These are phyloP conservation scores for Coranthus polyacanthus DNA, from an alignment of 2,797 vertebrate species.

Conservation along the genomic window DNA sequence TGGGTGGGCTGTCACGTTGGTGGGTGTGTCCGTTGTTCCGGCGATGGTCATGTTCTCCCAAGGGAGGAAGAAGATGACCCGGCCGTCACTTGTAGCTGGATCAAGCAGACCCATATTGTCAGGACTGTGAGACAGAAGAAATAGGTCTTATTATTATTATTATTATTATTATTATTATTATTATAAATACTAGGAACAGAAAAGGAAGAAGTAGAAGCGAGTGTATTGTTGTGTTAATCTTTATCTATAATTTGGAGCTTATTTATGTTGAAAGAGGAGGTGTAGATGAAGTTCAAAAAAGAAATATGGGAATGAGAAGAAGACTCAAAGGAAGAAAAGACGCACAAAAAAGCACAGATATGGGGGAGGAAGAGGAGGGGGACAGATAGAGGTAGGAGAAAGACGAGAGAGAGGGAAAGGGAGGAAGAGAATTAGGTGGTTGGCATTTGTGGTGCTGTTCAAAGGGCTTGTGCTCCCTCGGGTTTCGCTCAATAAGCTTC, in stretches of 20 bases:
- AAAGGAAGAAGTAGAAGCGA: neutral
- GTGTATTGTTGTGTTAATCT: too few relatives aligned
- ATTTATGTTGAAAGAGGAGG: neutral
- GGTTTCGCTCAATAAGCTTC: conserved; percentile 77
- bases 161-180: too few relatives aligned
- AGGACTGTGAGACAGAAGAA: conserved; percentile 81
- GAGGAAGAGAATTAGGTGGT: conserved; percentile 68
- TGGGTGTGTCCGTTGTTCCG: conserved; percentile 95
- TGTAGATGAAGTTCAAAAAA: neutral
- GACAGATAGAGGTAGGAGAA: conserved; percentile 41
- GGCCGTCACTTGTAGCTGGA: conserved; percentile 95
- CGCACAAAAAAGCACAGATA: conserved; percentile 7
- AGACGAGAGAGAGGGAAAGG: conserved; percentile 27
- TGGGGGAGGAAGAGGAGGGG: conserved; percentile 32
- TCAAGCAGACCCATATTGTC: conserved; percentile 99
- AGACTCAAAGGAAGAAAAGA: neutral
- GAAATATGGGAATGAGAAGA: neutral
- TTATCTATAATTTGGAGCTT: too few relatives aligned
- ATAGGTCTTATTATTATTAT: too few relatives aligned
- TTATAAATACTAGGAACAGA: neutral
- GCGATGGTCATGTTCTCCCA: conserved; percentile 99
- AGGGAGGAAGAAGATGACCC: conserved; percentile 98
- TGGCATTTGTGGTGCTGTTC: conserved; percentile 72
- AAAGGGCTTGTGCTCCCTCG: conserved; percentile 76
- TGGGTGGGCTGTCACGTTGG: conserved; percentile 91